Percentiles rank a stretch among this genome's conserved stretches.
These are phyloP conservation scores for Cephus cinctus DNA, from an alignment of 1,140 invertebrate species.

Conservation along the genomic window DNA sequence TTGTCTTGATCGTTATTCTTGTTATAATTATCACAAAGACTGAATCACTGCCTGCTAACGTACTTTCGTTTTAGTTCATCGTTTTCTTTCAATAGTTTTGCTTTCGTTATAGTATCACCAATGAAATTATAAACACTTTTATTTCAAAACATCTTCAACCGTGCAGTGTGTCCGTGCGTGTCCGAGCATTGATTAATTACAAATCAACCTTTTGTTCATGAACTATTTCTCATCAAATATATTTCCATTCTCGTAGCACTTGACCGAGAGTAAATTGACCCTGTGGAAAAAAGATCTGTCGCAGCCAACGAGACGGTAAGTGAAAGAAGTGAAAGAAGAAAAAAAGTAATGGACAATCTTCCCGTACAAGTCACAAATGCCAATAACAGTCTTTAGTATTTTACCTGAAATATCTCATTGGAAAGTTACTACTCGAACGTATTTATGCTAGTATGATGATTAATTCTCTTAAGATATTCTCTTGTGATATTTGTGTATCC, in stretches of 20 bases:
- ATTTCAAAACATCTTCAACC: too few relatives aligned
- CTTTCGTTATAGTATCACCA: not conserved
- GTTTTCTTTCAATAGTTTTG: not conserved
- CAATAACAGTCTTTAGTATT: too few relatives aligned
- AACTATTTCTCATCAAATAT: conserved; percentile 30
- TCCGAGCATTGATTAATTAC: conserved; percentile 1
- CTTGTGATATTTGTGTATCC: too few relatives aligned
- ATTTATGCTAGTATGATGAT: too few relatives aligned
- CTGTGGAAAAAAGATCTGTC: conserved; percentile 52
- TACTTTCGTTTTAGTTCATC: not conserved
- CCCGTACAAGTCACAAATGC: conserved; percentile 18
- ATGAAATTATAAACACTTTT: not conserved
- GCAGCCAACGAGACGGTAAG: conserved; percentile 44
- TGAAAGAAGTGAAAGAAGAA: not conserved
- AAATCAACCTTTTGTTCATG: conserved; percentile 7
- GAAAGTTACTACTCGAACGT: too few relatives aligned
- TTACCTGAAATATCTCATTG: too few relatives aligned
- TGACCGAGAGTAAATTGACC: conserved; percentile 50
- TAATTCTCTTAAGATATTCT: too few relatives aligned
- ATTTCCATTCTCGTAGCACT: conserved; percentile 51
- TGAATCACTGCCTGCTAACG: not conserved
- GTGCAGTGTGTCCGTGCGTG: too few relatives aligned
- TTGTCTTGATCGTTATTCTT: too few relatives aligned
- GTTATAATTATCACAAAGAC: not conserved
- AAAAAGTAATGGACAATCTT: not conserved